These are phyloP conservation scores for Venturia canescens DNA, from an alignment of 1,140 invertebrate genomes.

Conservation along the genomic window DNA sequence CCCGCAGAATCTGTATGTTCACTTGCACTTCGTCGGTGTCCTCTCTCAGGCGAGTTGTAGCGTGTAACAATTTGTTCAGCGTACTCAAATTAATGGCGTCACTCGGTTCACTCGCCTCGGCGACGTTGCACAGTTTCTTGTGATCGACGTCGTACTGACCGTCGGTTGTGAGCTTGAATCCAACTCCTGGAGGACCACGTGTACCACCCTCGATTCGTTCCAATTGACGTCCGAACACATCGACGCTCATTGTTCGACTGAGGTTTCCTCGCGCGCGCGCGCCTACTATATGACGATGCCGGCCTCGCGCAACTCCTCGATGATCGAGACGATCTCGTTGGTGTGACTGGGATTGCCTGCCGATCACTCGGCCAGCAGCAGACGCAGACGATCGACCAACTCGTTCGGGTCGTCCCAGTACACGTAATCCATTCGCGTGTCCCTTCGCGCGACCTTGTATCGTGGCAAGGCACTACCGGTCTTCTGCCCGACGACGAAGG, in stretches of 20 bases:
- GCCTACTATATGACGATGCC: slow-evolving; percentile 47
- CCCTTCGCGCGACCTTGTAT: slow-evolving; percentile 61
- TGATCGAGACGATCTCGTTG: slow-evolving; percentile 68
- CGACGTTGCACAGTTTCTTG: slow-evolving; percentile 24
- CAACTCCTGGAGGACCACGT: background rate
- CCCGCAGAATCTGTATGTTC: background rate
- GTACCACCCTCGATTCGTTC: background rate
- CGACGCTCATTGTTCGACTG: slow-evolving; percentile 29
- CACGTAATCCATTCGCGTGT: slow-evolving; percentile 28
- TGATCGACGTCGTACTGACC: slow-evolving; percentile 19
- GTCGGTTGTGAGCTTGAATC: slow-evolving; percentile 12
- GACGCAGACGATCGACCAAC: slow-evolving; percentile 59
- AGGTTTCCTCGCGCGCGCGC: background rate
- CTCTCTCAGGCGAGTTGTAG: background rate
- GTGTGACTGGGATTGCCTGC: slow-evolving; percentile 64
- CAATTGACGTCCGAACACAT: slow-evolving; percentile 26
- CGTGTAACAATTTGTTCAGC: background rate
- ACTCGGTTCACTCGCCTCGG: slow-evolving; percentile 4
- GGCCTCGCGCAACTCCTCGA: slow-evolving; percentile 48
- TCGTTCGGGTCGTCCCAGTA: slow-evolving; percentile 12
- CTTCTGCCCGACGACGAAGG: slow-evolving; percentile 15
- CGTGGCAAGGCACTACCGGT: background rate
- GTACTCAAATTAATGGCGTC: slow-evolving; percentile 42
- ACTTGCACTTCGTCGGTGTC: background rate
- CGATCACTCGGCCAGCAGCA: slow-evolving; percentile 61